Percentiles rank a stretch among this genome's conserved stretches.
Conservation (phyloP, 1,140 invertebrate genomes). For the Mesaphorura yosii region DNA sequence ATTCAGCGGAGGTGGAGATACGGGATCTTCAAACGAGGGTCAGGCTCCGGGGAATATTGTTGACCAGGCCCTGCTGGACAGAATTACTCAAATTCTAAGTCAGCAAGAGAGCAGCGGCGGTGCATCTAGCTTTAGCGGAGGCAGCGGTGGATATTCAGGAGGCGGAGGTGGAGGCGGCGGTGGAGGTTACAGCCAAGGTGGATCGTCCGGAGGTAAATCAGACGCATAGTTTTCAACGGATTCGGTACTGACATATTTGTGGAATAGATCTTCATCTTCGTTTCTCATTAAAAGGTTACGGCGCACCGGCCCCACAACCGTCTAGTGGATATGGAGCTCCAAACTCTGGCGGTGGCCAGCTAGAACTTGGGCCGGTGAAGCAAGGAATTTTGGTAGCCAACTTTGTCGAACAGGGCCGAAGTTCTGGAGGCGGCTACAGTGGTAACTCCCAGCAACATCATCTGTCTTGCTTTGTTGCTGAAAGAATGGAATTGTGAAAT, state of each 20-base stretch:
- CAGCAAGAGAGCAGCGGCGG: conserved; percentile 7
- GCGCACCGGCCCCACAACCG: too few relatives aligned
- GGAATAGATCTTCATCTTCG: too few relatives aligned
- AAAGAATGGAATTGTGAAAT: too few relatives aligned
- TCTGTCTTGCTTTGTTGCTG: too few relatives aligned
- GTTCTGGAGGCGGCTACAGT: background rate
- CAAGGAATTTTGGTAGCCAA: conserved; percentile 14
- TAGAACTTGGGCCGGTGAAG: conserved; percentile 8
- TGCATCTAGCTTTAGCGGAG: too few relatives aligned
- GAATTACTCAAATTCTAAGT: conserved; percentile 22
- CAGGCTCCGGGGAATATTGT: conserved; percentile 16
- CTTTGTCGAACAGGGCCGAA: conserved; percentile 8
- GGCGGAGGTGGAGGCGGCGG: background rate
- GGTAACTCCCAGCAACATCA: too few relatives aligned
- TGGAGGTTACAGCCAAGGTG: too few relatives aligned
- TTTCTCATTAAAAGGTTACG: too few relatives aligned
- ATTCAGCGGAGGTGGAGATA: background rate
- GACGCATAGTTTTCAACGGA: too few relatives aligned
- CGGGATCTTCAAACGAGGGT: conserved; percentile 5
- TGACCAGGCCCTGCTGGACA: conserved; percentile 15
- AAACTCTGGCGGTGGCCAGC: background rate
- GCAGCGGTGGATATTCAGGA: background rate
- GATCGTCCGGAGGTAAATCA: too few relatives aligned
- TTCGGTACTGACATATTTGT: too few relatives aligned
- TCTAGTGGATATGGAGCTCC: conserved; percentile 2